Evolutionary conservation across 2,113 vertebrate genomes (phyloP), one percentile per base, ranked within the genome.

Genomic region (Gasterosteus nipponicus): DNA sequence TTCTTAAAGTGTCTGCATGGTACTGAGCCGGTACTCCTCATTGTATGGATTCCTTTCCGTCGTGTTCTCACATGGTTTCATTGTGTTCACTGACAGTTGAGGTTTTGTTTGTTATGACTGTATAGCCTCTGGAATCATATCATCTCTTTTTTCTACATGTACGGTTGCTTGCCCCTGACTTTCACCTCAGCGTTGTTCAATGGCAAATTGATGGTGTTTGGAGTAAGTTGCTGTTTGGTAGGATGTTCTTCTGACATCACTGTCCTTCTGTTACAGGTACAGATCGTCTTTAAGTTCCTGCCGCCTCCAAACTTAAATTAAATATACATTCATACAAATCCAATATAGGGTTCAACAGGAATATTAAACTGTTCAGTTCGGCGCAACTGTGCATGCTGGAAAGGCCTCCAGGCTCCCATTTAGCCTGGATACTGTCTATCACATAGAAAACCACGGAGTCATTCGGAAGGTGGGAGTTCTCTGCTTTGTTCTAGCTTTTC

Each of bases 11-110:
- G 59, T 82, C 81, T 69, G 60, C 22, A 15, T 51, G 47, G 65
- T 63, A 10, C 51, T 5, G 77, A 69, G 86, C 85, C 89, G 89
- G 5, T 38, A 83, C 57, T 75, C 62, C 19, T 87, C 67, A 86
- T 69, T 87, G 75, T 85, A 80, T 87, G 66, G 83, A 90, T 89
- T 89, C 86, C 86, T 84, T 54, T 57, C 65, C 63, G 74, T 91
- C 85, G 69, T 81, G 85, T 91, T 58, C 83, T 83, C 81, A 85
- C 87, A 81, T 53, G 80, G 80, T 42, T 58, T 64, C 65, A 51
- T 85, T 85, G 73, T 63, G 33, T 33, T 42, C 29, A 29, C 44
- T 68, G 61, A 77, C 80, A 80, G 63, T 64, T 56, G 18, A 53
- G 44, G 73, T 61, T 67, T 63, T 15, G 22, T 72, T 49, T 79